Percentiles rank a stretch among this genome's conserved stretches.
phyloP scores from a whole-genome alignment of 2,113 vertebrate genomes.

The Murina feae region DNA sequence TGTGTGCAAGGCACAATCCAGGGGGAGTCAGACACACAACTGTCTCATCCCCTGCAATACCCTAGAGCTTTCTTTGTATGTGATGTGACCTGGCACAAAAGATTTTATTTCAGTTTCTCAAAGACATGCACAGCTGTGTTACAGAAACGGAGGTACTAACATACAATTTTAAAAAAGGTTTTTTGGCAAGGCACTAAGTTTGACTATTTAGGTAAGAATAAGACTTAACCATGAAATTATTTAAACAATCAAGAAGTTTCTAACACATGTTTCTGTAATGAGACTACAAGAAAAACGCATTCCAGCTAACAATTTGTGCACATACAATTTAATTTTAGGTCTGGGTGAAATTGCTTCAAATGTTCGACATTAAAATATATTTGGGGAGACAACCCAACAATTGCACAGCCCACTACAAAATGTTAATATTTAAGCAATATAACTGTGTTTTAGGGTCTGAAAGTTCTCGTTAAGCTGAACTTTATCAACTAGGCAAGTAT shows the following conservation, averaged over 20 bases:
- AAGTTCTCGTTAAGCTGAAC: not conserved
- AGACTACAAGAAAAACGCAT: not conserved
- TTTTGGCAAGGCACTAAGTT: not conserved
- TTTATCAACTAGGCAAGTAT: not conserved
- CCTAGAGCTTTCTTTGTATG: not conserved
- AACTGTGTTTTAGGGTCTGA: not conserved
- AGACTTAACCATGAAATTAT: not conserved
- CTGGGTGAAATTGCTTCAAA: conserved; percentile 14
- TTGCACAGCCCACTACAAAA: conserved; percentile 24
- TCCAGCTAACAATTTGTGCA: not conserved
- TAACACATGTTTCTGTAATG: not conserved
- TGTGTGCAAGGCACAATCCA: fast-evolving
- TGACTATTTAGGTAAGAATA: not conserved
- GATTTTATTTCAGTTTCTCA: not conserved
- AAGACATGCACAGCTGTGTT: not conserved
- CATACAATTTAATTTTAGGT: conserved; percentile 54
- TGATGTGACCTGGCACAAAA: not conserved
- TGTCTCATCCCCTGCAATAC: too few relatives aligned
- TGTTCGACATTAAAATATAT: conserved; percentile 9
- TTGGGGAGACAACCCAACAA: not conserved
- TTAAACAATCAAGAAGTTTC: not conserved
- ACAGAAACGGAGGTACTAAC: not conserved
- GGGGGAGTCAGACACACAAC: not conserved
- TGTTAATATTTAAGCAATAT: not conserved
- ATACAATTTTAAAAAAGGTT: not conserved